phyloP scores from a whole-genome alignment of 2,797 vertebrate species.

The Falco concolor region DNA sequence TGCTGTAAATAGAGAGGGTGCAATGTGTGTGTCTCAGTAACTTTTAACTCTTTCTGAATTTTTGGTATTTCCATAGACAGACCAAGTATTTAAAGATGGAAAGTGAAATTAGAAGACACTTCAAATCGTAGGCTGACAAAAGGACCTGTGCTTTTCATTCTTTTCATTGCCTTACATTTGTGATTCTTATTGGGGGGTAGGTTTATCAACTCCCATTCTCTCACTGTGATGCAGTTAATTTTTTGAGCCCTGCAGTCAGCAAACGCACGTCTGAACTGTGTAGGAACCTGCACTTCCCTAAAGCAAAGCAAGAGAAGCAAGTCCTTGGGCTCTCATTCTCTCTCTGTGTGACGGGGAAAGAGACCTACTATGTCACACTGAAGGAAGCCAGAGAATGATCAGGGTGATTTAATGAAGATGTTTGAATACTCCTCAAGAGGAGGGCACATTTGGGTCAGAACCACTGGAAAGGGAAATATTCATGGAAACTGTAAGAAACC shows the following conservation, averaged over 20 bases:
- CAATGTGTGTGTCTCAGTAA: not conserved
- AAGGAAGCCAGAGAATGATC: not conserved
- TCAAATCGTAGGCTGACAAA: not conserved
- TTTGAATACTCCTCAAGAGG: not conserved
- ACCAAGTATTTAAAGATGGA: not conserved
- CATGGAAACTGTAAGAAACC: not conserved
- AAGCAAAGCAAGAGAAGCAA: not conserved
- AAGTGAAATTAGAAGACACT: not conserved
- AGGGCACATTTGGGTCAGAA: not conserved
- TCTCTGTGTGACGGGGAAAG: not conserved
- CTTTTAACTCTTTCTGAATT: not conserved
- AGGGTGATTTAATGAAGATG: not conserved
- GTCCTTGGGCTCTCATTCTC: accelerated
- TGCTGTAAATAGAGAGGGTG: not conserved
- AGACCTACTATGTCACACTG: not conserved
- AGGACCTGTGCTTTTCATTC: not conserved
- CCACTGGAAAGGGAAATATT: not conserved
- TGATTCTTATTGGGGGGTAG: not conserved
- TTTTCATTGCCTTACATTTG: not conserved
- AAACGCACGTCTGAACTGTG: accelerated
- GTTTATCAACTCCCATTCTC: not conserved
- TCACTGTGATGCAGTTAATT: not conserved
- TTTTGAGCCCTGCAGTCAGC: not conserved
- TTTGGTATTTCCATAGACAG: not conserved
- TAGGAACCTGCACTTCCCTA: not conserved